These are phyloP conservation scores for Drosophila helvetica DNA, from an alignment of 2,888 invertebrate genomes.

Conservation along the genomic window DNA sequence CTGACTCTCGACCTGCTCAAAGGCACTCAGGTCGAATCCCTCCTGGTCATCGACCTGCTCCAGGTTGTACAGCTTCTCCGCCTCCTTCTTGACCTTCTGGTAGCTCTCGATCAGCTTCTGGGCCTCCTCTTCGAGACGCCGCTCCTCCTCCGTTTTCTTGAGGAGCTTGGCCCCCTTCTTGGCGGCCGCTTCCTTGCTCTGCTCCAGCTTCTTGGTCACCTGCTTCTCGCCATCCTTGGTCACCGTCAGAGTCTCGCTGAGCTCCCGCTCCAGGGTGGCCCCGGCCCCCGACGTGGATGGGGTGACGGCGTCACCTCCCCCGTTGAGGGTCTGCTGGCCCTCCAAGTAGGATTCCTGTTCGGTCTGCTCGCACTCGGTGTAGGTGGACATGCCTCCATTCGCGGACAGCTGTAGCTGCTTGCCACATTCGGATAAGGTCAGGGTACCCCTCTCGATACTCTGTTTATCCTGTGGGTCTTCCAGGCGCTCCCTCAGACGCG, in stretches of 20 bases:
- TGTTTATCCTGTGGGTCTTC: conserved; percentile 82
- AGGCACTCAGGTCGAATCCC: conserved; percentile 75
- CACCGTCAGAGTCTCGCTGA: conserved; percentile 71
- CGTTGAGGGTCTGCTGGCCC: conserved; percentile 47
- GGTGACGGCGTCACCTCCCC: background rate
- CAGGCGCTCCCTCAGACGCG: conserved; percentile 80
- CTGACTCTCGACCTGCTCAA: conserved; percentile 58
- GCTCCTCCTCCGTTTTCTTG: conserved; percentile 80
- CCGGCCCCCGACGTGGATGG: conserved; percentile 17
- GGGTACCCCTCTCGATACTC: conserved; percentile 83
- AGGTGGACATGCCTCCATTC: conserved; percentile 65
- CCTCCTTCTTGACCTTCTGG: conserved; percentile 81
- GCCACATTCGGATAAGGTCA: conserved; percentile 84
- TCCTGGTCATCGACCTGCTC: conserved; percentile 70
- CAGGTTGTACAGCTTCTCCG: conserved; percentile 74
- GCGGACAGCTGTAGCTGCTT: conserved; percentile 75
- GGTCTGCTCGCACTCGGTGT: conserved; percentile 79
- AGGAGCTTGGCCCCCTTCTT: conserved; percentile 79
- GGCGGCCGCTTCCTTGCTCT: conserved; percentile 58
- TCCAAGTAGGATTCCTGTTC: conserved; percentile 77
- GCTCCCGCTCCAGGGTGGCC: conserved; percentile 62
- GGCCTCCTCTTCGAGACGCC: conserved; percentile 77
- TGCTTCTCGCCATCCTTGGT: conserved; percentile 77
- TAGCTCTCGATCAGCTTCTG: conserved; percentile 81
- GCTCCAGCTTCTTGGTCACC: conserved; percentile 71